Conservation (phyloP, 1,140 invertebrate genomes). For the Idris sp. region DNA sequence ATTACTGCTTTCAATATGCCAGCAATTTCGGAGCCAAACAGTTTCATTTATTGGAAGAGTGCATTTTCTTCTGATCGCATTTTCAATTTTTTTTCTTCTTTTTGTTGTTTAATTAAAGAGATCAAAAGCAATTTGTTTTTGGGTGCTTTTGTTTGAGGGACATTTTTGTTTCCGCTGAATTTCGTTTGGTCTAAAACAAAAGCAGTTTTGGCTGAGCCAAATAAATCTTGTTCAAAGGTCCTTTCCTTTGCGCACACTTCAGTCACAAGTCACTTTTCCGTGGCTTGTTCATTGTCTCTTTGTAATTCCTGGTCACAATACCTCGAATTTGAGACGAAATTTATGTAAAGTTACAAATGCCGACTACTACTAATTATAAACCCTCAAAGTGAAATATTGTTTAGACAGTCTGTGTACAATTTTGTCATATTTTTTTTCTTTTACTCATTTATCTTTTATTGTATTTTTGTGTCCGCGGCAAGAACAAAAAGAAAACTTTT, state of each 20-base stretch:
- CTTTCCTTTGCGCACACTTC: conserved; percentile 7
- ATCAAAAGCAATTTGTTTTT: no score
- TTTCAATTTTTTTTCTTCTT: no score
- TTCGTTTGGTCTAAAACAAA: neutral
- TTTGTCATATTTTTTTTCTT: conserved; percentile 32
- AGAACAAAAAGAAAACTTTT: conserved; percentile 17
- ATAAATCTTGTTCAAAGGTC: conserved; percentile 15
- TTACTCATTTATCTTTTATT: conserved; percentile 7
- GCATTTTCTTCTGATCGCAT: no score
- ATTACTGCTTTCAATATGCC: conserved; percentile 16
- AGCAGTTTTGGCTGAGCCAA: neutral
- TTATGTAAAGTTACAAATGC: conserved; percentile 35
- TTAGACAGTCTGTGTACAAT: conserved; percentile 32
- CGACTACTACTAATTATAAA: conserved; percentile 38
- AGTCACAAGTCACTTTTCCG: conserved; percentile 14
- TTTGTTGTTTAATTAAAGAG: no score
- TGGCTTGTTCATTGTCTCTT: conserved; percentile 18
- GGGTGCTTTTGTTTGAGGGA: no score
- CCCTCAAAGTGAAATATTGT: conserved; percentile 35
- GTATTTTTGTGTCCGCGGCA: conserved; percentile 14
- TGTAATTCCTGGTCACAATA: conserved; percentile 18
- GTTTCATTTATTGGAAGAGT: conserved; percentile 5
- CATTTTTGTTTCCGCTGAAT: no score
- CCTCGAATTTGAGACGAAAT: conserved; percentile 23
- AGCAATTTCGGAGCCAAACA: conserved; percentile 1